These are phyloP conservation scores for Lepidocyrtinus sp. DNA, from an alignment of 2,888 invertebrate species.

Conservation along the genomic window DNA sequence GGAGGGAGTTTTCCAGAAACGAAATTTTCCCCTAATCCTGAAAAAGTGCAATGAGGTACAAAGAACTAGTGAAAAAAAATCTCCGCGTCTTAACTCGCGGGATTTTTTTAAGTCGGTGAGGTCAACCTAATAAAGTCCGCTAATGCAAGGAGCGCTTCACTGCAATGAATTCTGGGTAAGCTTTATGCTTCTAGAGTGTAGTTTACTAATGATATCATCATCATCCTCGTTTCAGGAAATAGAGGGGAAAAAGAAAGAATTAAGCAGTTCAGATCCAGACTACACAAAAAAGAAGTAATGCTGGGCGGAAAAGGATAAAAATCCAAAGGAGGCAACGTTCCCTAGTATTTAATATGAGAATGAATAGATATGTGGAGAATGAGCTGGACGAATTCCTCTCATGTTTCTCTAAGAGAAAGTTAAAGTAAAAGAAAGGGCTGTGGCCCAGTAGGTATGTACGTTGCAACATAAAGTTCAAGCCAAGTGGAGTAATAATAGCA, in stretches of 20 bases:
- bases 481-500: too few species aligned
- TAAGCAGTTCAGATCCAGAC: too few species aligned
- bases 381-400: too few species aligned
- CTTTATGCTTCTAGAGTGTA: not conserved
- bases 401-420: too few species aligned
- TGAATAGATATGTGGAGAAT: too few species aligned
- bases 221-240: constrained; percentile 15
- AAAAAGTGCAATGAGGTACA: not conserved
- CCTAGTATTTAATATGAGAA: too few species aligned
- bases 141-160: not conserved
- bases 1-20: too few species aligned
- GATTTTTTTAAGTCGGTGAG: too few species aligned
- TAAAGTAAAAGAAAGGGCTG: too few species aligned
- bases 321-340: not conserved
- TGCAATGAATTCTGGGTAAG: not conserved
- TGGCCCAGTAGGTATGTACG: too few species aligned
- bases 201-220: not conserved
- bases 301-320: constrained; percentile 7
- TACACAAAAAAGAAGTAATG: constrained; percentile 36
- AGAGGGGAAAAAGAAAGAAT: too few species aligned
- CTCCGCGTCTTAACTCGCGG: not conserved
- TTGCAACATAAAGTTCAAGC: too few species aligned
- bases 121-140: not conserved
- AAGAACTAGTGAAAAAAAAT: not conserved
- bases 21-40: not conserved